phyloP scores from a whole-genome alignment of 2,113 vertebrate genomes.

The Microcebus jonahi region DNA sequence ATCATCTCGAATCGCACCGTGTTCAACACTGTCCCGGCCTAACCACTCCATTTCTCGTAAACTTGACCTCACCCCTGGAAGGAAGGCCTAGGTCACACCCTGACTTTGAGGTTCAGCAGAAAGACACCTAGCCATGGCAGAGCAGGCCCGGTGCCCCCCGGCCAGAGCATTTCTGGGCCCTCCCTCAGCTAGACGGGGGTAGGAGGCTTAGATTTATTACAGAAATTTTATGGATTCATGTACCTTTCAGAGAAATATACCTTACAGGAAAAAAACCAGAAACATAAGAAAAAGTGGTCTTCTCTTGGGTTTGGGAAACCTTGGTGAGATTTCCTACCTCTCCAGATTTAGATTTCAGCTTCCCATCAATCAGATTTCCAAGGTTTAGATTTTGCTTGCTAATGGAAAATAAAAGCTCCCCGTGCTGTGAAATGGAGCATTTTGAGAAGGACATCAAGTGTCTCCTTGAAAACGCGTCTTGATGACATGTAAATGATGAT shows the following conservation, averaged over 20 bases:
- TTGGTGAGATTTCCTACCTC: neutral
- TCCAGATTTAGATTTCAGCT: neutral
- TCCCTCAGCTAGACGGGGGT: neutral
- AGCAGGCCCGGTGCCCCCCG: neutral
- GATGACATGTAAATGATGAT: conserved; percentile 67
- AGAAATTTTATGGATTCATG: neutral
- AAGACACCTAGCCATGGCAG: accelerated
- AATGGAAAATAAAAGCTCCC: neutral
- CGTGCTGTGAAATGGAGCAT: conserved; percentile 18
- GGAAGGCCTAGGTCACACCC: neutral
- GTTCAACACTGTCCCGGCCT: neutral
- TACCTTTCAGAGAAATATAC: neutral
- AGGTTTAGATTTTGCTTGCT: conserved; percentile 1
- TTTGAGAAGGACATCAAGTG: conserved; percentile 53
- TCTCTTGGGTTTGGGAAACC: neutral
- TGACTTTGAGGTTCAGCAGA: neutral
- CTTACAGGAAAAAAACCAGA: neutral
- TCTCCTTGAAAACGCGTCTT: conserved; percentile 62
- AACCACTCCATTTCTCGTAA: neutral
- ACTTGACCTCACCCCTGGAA: too few relatives aligned
- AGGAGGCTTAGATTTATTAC: neutral
- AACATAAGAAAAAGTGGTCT: neutral
- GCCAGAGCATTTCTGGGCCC: neutral
- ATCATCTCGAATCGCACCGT: neutral
- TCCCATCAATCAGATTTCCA: neutral